Evolutionary conservation across 2,888 invertebrate genomes (phyloP).

Genomic region (Dicranocentrus wangi): DNA sequence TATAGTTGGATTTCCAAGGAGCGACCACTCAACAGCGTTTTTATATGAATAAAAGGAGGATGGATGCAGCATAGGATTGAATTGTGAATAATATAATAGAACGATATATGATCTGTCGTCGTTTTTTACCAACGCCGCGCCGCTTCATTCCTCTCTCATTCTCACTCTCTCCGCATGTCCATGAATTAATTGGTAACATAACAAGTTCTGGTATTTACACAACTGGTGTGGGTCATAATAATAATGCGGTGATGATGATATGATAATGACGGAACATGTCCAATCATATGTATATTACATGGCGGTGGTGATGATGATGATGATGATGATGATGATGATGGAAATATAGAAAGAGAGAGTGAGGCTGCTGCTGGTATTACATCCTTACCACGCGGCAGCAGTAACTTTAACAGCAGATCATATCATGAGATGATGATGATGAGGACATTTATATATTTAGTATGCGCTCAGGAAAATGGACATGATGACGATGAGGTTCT

Average conservation of each 20-base stretch:
- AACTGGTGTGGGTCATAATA: not conserved
- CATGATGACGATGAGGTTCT: not conserved
- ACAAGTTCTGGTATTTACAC: not conserved
- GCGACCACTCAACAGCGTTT: too few species aligned
- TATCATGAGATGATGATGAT: too few species aligned
- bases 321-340: too few species aligned
- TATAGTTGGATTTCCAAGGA: too few species aligned
- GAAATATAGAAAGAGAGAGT: slow-evolving; percentile 1
- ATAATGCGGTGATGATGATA: not conserved
- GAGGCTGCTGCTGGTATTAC: not conserved
- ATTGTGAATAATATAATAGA: too few species aligned
- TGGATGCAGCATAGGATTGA: too few species aligned
- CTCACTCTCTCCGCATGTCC: not conserved
- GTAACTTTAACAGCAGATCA: not conserved
- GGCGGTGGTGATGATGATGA: too few species aligned
- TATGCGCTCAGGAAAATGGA: not conserved
- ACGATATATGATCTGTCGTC: too few species aligned
- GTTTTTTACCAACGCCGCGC: too few species aligned
- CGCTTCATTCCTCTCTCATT: too few species aligned
- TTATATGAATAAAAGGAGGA: too few species aligned
- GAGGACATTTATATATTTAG: too few species aligned
- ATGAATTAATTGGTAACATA: not conserved
- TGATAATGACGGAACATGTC: slow-evolving; percentile 1
- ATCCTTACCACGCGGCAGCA: not conserved
- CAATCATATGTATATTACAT: slow-evolving; percentile 3